Conservation (phyloP, 2,113 vertebrate species). For the Psammodynastes pulverulentus region DNA sequence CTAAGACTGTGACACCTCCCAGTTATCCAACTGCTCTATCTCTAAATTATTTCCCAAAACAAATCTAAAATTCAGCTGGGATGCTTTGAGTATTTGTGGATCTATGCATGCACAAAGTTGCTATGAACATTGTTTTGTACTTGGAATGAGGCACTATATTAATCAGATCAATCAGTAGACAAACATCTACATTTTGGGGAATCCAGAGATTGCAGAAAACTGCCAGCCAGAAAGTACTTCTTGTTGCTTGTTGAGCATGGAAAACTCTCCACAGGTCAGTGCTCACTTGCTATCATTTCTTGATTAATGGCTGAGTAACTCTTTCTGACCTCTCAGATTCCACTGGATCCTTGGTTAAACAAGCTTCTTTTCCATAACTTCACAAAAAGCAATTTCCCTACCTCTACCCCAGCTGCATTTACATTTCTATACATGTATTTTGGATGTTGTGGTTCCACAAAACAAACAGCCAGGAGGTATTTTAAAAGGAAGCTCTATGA, state of each 20-base stretch:
- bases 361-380: neutral
- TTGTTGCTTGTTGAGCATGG: neutral
- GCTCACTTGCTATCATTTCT: neutral
- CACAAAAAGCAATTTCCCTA: neutral
- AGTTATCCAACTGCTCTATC: neutral
- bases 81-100: neutral
- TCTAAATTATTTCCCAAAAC: neutral
- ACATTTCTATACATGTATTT: neutral
- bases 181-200: neutral
- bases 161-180: neutral
- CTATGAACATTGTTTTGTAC: neutral
- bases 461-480: neutral
- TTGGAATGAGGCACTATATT: neutral
- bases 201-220: neutral
- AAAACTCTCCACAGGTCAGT: neutral
- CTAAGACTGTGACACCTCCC: neutral
- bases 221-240: neutral
- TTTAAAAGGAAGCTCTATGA: neutral
- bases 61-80: neutral
- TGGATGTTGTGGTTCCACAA: neutral
- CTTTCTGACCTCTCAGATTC: neutral
- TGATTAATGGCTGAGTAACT: neutral
- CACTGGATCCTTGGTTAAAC: neutral
- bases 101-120: neutral
- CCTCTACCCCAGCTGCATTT: neutral